These are phyloP conservation scores for Delphinapterus leucas DNA, from an alignment of 2,113 vertebrate genomes.

Conservation along the genomic window DNA sequence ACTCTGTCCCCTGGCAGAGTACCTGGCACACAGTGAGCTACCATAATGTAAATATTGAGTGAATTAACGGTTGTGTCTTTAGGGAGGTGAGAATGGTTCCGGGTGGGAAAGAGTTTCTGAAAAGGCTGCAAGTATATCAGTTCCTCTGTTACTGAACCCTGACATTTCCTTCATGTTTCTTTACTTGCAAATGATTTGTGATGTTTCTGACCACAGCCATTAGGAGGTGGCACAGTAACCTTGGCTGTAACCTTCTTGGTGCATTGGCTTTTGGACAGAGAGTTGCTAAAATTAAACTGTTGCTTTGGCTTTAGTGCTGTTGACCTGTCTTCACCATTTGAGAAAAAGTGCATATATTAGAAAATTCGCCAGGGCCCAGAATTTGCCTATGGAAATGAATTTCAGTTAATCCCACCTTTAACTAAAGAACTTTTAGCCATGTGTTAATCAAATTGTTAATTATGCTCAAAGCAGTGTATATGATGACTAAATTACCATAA, in stretches of 20 bases:
- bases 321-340: conserved; percentile 54
- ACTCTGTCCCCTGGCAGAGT: background rate
- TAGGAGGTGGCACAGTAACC: conserved; percentile 47
- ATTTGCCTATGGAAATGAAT: conserved; percentile 44
- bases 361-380: conserved; percentile 47
- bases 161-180: background rate
- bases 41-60: background rate
- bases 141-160: background rate
- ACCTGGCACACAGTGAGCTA: background rate
- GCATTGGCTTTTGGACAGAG: conserved; percentile 29
- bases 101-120: background rate
- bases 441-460: conserved; percentile 32
- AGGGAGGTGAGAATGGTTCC: background rate
- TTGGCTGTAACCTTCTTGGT: conserved; percentile 57
- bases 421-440: background rate
- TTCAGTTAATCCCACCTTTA: background rate
- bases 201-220: background rate
- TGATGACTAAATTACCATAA: background rate
- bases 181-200: background rate
- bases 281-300: conserved; percentile 70
- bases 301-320: conserved; percentile 52
- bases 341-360: conserved; percentile 60
- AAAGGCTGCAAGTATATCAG: background rate
- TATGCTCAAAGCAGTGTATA: background rate
- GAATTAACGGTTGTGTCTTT: background rate